Conservation (phyloP, 1,140 invertebrate genomes). For the Sweltsa coloradensis region DNA sequence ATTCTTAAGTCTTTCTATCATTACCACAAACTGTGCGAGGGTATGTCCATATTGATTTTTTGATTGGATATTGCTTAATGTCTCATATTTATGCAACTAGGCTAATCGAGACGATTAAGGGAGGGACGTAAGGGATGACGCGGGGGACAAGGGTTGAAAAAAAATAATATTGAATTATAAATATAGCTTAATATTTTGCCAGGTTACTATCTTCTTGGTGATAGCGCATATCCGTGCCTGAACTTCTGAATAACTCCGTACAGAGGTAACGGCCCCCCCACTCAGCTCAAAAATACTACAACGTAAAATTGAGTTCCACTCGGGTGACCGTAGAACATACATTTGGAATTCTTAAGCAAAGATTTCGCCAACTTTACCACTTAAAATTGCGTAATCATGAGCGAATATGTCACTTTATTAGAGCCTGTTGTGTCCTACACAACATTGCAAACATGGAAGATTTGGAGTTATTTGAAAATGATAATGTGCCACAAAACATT, state of each 20-base stretch:
- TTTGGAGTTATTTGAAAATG: constrained; percentile 1
- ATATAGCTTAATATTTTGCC: not conserved
- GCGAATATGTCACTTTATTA: constrained; percentile 13
- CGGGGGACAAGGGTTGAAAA: too few species aligned
- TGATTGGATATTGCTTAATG: not conserved
- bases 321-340: constrained; percentile 15
- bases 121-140: too few species aligned
- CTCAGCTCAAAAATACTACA: constrained; percentile 12
- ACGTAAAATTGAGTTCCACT: not conserved
- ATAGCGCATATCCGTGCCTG: constrained; percentile 9
- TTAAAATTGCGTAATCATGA: constrained; percentile 11
- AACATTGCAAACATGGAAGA: constrained; percentile 3
- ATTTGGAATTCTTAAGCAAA: constrained; percentile 17
- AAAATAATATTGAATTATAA: not conserved
- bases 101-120: too few species aligned
- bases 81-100: too few species aligned
- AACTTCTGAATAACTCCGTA: constrained; percentile 11
- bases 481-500: too few species aligned
- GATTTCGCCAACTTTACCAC: constrained; percentile 17
- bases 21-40: too few species aligned
- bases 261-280: constrained; percentile 13
- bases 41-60: too few species aligned
- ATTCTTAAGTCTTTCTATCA: too few species aligned
- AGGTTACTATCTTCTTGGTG: constrained; percentile 9
- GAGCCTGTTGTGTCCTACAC: constrained; percentile 12